Conservation (phyloP, 2,888 invertebrate species). For the Synergus umbraculus region DNA sequence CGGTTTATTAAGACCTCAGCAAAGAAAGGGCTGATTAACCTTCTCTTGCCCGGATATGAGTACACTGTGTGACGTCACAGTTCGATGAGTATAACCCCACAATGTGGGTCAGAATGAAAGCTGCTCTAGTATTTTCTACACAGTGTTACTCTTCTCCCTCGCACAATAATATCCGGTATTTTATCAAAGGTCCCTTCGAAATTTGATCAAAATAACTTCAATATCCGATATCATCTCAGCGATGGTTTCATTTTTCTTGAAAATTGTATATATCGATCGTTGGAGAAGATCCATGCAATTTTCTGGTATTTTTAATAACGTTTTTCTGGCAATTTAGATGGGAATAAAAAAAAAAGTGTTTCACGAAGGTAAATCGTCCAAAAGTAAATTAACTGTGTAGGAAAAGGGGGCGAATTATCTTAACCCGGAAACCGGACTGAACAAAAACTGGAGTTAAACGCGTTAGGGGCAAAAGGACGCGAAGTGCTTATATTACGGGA, state of each 20-base stretch:
- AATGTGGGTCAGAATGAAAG: conserved; percentile 14
- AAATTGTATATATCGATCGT: not conserved
- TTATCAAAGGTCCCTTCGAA: not conserved
- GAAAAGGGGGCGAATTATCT: conserved; percentile 8
- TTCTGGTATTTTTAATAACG: not conserved
- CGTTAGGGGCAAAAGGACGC: conserved; percentile 14
- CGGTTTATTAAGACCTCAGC: conserved; percentile 31
- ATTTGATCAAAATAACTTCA: not conserved
- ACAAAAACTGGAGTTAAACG: conserved; percentile 25
- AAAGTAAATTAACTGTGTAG: not conserved
- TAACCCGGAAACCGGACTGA: not conserved
- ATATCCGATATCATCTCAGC: not conserved
- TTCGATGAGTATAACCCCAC: not conserved
- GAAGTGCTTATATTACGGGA: conserved; percentile 15
- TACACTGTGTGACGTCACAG: conserved; percentile 7
- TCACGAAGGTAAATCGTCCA: not conserved
- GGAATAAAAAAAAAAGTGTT: not conserved
- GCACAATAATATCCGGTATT: conserved; percentile 33
- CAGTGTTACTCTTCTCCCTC: conserved; percentile 3
- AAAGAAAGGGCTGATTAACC: conserved; percentile 33
- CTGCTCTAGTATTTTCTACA: not conserved
- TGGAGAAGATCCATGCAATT: not conserved
- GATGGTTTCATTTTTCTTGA: not conserved
- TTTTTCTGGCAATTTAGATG: not conserved
- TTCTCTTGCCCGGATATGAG: conserved; percentile 24